Base-by-base conservation (phyloP, 2,888 invertebrate species). In the Merodon equestris region DNA sequence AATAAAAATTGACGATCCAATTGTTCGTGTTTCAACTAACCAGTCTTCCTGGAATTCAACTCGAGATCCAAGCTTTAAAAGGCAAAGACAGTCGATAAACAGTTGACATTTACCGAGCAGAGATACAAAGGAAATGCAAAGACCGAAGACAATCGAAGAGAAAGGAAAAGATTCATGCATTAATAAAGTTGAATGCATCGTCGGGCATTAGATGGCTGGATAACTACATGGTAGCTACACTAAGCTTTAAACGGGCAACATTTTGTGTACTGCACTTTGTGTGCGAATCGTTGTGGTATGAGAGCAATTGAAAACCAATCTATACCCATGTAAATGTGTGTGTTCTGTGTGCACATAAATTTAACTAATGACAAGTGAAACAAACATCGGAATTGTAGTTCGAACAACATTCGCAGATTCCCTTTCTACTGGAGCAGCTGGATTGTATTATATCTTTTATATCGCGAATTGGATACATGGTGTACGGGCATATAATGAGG, bases 1-100 rank as follows among this genome's bases (percentile, higher is more conserved):
- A 53, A 68, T 77, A 63, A 67, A 77, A 72, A 61, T 72, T 77
- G 51, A 72, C 57, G 67, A 67, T 77, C 51, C 67, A 72, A 72
- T 77, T 77, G 76, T 77, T 36, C 38, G n/a, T 17, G 36, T 54
- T 47, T 53, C 56, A 47, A 54, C 10, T 44, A 47, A 40, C 40
- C 3, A 40, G 45, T 58, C 53, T 73, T 63, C 67, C 66, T 56
- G 36, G 36, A 50, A 56, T 56, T 63, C 40, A 53, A 45, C 47
- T 68, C 47, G 48, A 61, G 57, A 56, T 47, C 42, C 13, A 18
- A 50, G 44, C 58, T 66, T 66, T 34, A 18, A 19, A n/a, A 27
- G 42, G 38, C 18, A 53, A 57, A 63, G n/a, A 50, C 12, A 17
- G 40, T 38, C 14, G n/a, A 36, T 17, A 66, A 53, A 71, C 71